phyloP scores from a whole-genome alignment of 1,140 invertebrate genomes.

The Drosophila melanogaster region Release_6_plus_ISO1_MT NT_033779.5:13579501-13580000 shows the following conservation, averaged over 20 bases:
- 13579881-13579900: constrained; percentile 38
- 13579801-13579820: constrained; percentile 83
- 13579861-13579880: constrained; percentile 62
- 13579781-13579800: constrained; percentile 83
- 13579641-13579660: constrained; percentile 31
- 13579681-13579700: constrained; percentile 13
- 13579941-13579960: constrained; percentile 7
- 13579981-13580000: not conserved
- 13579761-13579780: constrained; percentile 51
- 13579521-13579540: constrained; percentile 37
- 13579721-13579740: not conserved
- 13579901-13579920: constrained; percentile 48
- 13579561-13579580: constrained; percentile 81
- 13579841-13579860: constrained; percentile 63
- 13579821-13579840: constrained; percentile 60
- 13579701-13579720: constrained; percentile 19
- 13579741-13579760: constrained; percentile 6
- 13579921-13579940: constrained; percentile 28
- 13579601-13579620: constrained; percentile 66
- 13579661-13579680: not conserved
- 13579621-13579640: constrained; percentile 70
- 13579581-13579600: constrained; percentile 76
- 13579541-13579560: constrained; percentile 82
- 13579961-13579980: not conserved
- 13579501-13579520: constrained; percentile 1